Base-by-base conservation (phyloP, 2,797 vertebrate species). In the Alosa sapidissima region DNA sequence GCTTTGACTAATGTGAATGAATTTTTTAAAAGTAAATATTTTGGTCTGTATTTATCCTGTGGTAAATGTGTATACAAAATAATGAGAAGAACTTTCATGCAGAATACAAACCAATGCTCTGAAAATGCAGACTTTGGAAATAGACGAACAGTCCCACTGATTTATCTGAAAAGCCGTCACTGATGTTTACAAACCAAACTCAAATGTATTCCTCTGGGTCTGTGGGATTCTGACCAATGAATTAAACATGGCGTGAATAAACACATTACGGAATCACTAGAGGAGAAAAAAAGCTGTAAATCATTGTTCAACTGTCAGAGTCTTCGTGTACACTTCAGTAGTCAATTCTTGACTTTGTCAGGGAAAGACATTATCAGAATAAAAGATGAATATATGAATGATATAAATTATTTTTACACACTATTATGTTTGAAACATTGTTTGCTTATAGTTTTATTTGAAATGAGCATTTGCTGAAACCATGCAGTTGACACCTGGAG, bases 171-270 rank as follows among this genome's bases (percentile, higher is more conserved):
- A 68, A 5, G 72, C 82, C 81, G 78, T 47, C 82, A 58, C 24
- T 48, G 75, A 83, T 48, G 72, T 83, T 21, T 87, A n/a, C 33
- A 54, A 33, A 62, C 48, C 24, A 36, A 82, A 36, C 21, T 19
- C 33, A 36, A 75, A 19, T 75, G 36, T 16, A 41, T 75, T 75
- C 13, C 33, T 13, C 41, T 45, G 54, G 45, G 41, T 14, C 49
- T 75, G 33, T 82, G 41, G 28, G 41, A 36, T 24, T 36, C 19
- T 81, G 68, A 55, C 60, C 24, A 58, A 86, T 86, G 83, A 84
- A 84, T 88, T 83, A 86, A 84, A 86, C 81, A 88, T 84, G 16
- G n/a, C 36, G 65, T 84, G 1, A 75, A 75, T 81, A 78, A 83
- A 84, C 51, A 45, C 36, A 83, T 52, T 16, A 68, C 45, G 4